phyloP scores from a whole-genome alignment of 2,113 vertebrate genomes.

The Oncorhynchus kisutch region DNA sequence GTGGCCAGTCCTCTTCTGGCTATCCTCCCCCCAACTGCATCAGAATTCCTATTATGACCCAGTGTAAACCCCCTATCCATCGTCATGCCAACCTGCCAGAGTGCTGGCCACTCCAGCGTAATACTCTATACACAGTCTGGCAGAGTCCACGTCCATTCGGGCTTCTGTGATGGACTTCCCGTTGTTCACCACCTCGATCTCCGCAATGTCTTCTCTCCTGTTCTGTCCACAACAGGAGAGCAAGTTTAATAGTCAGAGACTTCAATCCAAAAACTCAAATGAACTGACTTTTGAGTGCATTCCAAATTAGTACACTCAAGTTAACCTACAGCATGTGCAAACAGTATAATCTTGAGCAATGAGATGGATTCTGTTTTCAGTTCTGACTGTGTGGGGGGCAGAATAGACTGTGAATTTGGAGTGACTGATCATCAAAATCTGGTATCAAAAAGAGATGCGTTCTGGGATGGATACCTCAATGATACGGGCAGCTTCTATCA shows the following conservation, averaged over 20 bases:
- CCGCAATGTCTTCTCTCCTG: constrained; percentile 85
- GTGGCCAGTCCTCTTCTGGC: too few relatives aligned
- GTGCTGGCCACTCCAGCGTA: constrained; percentile 84
- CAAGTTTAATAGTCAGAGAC: not conserved
- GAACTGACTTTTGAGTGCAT: not conserved
- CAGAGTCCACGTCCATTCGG: constrained; percentile 82
- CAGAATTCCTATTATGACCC: not conserved
- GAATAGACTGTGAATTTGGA: not conserved
- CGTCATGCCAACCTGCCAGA: constrained; percentile 76
- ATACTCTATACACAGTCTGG: constrained; percentile 89
- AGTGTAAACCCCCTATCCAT: not conserved
- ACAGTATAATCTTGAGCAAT: not conserved
- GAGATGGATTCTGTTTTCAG: too few relatives aligned
- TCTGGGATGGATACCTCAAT: constrained; percentile 79
- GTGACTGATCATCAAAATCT: not conserved
- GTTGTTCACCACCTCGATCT: constrained; percentile 88
- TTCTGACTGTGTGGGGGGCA: too few relatives aligned
- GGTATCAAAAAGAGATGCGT: not conserved
- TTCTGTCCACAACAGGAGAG: constrained; percentile 48
- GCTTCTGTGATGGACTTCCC: constrained; percentile 94
- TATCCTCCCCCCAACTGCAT: not conserved
- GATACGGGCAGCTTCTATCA: constrained; percentile 88
- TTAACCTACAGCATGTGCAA: constrained; percentile 72
- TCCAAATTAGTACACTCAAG: constrained; percentile 78
- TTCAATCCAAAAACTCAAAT: too few relatives aligned